These are phyloP conservation scores for Gila robusta DNA, from an alignment of 2,797 vertebrate species.

Conservation along the genomic window DNA sequence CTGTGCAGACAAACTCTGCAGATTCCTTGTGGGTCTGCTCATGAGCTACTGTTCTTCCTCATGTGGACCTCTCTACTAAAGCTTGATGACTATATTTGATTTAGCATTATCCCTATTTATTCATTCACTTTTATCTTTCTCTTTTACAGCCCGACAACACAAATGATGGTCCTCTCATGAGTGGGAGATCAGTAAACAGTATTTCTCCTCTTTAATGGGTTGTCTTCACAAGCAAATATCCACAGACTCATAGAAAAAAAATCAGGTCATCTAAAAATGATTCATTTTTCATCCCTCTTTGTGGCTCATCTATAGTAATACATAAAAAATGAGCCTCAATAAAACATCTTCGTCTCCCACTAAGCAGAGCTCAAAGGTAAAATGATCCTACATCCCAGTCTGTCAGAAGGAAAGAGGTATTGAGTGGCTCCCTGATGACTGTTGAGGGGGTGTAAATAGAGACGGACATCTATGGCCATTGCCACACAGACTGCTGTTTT, in stretches of 20 bases:
- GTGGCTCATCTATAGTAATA: conserved; percentile 31
- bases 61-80: not conserved
- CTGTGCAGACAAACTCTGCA: not conserved
- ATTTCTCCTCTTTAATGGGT: conserved; percentile 17
- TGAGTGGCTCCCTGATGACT: conserved; percentile 10
- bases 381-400: conserved; percentile 34
- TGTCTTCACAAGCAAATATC: not conserved
- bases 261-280: conserved; percentile 31
- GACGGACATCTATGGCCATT: not conserved
- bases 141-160: not conserved
- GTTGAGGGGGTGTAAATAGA: conserved; percentile 12
- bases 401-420: conserved; percentile 19
- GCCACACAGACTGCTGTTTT: not conserved
- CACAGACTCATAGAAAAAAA: not conserved
- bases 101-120: not conserved
- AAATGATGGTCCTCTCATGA: not conserved
- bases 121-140: not conserved
- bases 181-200: not conserved
- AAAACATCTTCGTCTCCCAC: conserved; percentile 7
- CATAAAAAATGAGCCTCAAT: conserved; percentile 29
- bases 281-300: conserved; percentile 7
- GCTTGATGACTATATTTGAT: conserved; percentile 1
- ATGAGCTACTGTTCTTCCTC: not conserved
- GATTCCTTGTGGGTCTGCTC: not conserved
- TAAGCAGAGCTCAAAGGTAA: conserved; percentile 32